Evolutionary conservation across 2,888 invertebrate species (phyloP), one percentile per base, ranked within the genome.

Genomic region (Trissolcus brochymenae): DNA sequence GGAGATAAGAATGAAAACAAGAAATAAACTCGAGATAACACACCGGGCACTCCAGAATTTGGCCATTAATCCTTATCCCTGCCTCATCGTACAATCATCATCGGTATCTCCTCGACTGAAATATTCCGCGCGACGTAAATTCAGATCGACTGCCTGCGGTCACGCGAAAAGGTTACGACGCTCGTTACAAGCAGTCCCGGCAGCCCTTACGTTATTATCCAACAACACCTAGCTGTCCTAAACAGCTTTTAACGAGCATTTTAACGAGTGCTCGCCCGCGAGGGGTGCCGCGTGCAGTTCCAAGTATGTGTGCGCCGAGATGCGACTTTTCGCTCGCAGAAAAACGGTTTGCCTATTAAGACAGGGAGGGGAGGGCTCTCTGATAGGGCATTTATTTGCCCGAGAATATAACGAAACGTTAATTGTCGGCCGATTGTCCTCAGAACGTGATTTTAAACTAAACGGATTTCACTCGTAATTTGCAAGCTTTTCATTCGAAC

Each of bases 211-310:
- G 74, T 79, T 76, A 79, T 79, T 79, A 76, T 79, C 79, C 79
- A 73, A 79, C 79, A 79, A 71, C 71, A 64, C 79, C 79, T 76
- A 76, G 76, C 70, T 68, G 66, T 74, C 79, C 79, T 76, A 79
- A 79, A 79, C 79, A 79, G 75, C 76, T 79, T 76, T 78, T 80
- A 80, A 80, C 78, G 78, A 80, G 78, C 76, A 56, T 67, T 67
- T 73, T 71, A 74, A 76, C 73, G 79, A 76, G 76, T 72, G 61
- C 66, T 78, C 68, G 67, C 64, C 60, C 74, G 67, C 68, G 57
- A 65, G 43, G 76, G 76, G 76, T 76, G 56, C 57, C 76, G 61
- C 71, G 61, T 66, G 71, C 76, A 55, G 51, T 71, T 62, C 55
- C 35, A 53, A 67, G 65, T 62, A 71, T 62, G 56, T 54, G 71